Evolutionary conservation across 2,113 vertebrate genomes (phyloP).

Genomic region (Anser brachyrhynchus): DNA sequence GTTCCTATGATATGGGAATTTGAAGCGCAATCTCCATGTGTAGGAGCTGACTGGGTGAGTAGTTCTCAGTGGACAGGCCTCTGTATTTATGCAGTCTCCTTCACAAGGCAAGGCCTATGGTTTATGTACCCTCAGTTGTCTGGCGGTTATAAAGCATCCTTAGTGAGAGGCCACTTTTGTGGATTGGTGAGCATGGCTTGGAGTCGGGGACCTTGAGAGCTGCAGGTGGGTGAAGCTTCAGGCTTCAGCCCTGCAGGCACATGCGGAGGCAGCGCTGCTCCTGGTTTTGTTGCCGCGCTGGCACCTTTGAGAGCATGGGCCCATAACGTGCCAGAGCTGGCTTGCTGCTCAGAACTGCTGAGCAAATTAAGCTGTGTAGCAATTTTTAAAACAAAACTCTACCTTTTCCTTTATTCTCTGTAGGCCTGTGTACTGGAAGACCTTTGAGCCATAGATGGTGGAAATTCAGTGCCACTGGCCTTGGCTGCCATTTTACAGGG

Average conservation of each 20-base stretch:
- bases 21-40: neutral
- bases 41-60: neutral
- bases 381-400: neutral
- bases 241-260: neutral
- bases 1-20: neutral
- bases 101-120: neutral
- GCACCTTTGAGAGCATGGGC: fast-evolving
- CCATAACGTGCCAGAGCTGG: neutral
- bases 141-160: neutral
- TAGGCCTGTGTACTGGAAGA: neutral
- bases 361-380: neutral
- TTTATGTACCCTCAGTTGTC: neutral
- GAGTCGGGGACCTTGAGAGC: neutral
- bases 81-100: neutral
- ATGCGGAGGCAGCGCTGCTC: neutral
- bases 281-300: fast-evolving
- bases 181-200: neutral
- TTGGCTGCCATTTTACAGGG: neutral
- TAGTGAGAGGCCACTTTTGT: neutral
- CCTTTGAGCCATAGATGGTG: neutral
- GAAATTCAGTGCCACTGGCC: neutral
- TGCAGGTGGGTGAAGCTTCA: neutral
- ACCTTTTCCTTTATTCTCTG: neutral
- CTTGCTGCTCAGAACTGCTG: neutral
- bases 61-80: neutral